Evolutionary conservation across 2,888 invertebrate species (phyloP).

Genomic region (Pristionchus exspectatus): DNA sequence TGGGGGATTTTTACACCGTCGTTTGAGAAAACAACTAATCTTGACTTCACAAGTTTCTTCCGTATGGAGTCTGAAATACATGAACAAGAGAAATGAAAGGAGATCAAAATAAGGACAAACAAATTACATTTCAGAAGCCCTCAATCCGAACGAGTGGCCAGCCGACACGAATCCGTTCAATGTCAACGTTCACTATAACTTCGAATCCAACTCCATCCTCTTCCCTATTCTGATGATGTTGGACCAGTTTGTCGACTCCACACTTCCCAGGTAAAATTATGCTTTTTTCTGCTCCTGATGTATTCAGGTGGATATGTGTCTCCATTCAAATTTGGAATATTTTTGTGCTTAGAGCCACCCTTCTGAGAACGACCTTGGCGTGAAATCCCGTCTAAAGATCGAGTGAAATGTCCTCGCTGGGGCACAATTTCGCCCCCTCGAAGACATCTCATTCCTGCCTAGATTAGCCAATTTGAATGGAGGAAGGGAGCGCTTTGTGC

Average conservation of each 20-base stretch:
- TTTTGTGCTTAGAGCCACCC: too few species aligned
- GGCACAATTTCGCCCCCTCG: constrained; percentile 18
- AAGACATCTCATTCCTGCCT: not conserved
- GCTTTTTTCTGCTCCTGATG: not conserved
- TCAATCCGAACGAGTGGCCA: constrained; percentile 48
- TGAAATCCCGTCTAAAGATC: too few species aligned
- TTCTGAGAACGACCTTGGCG: too few species aligned
- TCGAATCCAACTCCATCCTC: constrained; percentile 46
- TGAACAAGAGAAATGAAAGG: too few species aligned
- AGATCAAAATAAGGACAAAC: too few species aligned
- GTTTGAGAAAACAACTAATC: too few species aligned
- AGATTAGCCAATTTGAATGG: constrained; percentile 35
- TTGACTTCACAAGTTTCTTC: too few species aligned
- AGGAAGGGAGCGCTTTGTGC: not conserved
- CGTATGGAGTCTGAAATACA: not conserved
- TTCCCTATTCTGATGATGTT: constrained; percentile 41
- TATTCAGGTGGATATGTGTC: not conserved
- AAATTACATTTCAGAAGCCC: not conserved
- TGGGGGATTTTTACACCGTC: too few species aligned
- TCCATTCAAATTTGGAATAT: too few species aligned
- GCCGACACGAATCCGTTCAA: constrained; percentile 50
- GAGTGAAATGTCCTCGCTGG: too few species aligned
- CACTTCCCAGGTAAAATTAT: not conserved
- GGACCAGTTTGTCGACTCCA: constrained; percentile 36
- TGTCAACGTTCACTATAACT: constrained; percentile 53